Base-by-base conservation (phyloP, 2,797 vertebrate genomes). In the Centroberyx gerrardi region DNA sequence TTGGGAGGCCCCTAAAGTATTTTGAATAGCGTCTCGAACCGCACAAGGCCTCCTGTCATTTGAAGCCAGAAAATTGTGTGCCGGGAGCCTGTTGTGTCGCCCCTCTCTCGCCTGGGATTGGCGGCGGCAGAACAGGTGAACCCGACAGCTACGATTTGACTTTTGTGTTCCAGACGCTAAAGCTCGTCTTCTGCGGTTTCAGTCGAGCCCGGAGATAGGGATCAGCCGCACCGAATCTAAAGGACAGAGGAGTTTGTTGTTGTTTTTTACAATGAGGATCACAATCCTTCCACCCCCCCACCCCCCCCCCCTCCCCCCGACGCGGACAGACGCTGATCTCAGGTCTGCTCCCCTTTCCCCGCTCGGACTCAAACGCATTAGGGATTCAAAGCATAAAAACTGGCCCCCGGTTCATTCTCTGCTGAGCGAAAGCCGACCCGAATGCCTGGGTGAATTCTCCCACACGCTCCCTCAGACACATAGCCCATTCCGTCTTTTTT, bases 1-100 rank as follows among this genome's bases (percentile, higher is more conserved):
- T 85, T 73, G 87, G 61, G 76, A 88, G 82, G 84, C 85, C 87
- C 82, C 76, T 56, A 42, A 80, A 90, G 78, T 83, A 83, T 89
- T 87, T 66, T 72, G 74, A 88, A 86, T 82, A 80, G 84, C 66
- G 83, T 84, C 70, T 88, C 36, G 71, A 86, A 53, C 58, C 40
- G 78, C 77, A 80, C 78, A 82, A 85, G 88, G 89, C 86, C 78
- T 81, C 75, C 80, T 84, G 76, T 87, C 77, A 63, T 80, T 76
- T 63, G 64, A 68, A 64, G 74, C 80, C 83, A 85, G 83, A 56
- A 66, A 63, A 59, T 72, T 53, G 77, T 53, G 80, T 70, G 76
- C 72, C 74, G 60, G 76, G 65, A 78, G 77, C 53, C 60, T 46
- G 74, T 22, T 79, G 77, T 22, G 28, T 5, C 18, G 58, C 77